A percentile compares a stretch with the other conserved stretches of the same genome.
Evolutionary conservation across 2,888 invertebrate genomes (phyloP).

Genomic region (Caenorhabditis japonica): DNA sequence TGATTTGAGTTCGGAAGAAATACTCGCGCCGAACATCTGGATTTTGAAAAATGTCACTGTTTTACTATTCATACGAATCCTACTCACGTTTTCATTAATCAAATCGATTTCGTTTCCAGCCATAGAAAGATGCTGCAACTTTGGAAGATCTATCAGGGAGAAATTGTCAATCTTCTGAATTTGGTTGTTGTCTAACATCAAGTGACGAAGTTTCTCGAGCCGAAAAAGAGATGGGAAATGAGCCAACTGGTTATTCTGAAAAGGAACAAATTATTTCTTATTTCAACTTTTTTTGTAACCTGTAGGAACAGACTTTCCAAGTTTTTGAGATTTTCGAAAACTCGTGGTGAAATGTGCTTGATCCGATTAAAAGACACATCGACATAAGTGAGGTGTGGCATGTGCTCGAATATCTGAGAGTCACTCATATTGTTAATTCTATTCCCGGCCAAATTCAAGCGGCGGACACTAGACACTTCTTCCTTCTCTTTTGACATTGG

Average conservation of each 20-base stretch:
- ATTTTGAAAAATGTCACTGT: too few relatives aligned
- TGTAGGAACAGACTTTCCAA: slow-evolving; percentile 84
- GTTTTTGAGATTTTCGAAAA: slow-evolving; percentile 85
- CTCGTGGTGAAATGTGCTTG: slow-evolving; percentile 83
- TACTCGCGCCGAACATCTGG: slow-evolving; percentile 67
- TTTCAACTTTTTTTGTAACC: slow-evolving; percentile 55
- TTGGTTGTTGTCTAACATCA: slow-evolving; percentile 92
- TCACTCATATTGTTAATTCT: slow-evolving; percentile 63
- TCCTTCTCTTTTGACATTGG: slow-evolving; percentile 13
- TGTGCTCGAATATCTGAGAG: slow-evolving; percentile 84
- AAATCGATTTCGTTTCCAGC: slow-evolving; percentile 72
- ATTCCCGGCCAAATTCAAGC: slow-evolving; percentile 72
- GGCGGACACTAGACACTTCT: slow-evolving; percentile 57
- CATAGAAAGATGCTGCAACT: slow-evolving; percentile 75
- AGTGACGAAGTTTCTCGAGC: slow-evolving; percentile 86
- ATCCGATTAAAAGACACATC: slow-evolving; percentile 89
- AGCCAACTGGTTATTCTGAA: slow-evolving; percentile 83
- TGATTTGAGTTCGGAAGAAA: slow-evolving; percentile 60
- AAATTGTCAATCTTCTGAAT: slow-evolving; percentile 85
- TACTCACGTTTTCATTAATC: slow-evolving; percentile 62
- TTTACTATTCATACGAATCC: not conserved
- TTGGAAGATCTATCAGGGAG: slow-evolving; percentile 80
- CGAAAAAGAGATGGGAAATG: slow-evolving; percentile 86
- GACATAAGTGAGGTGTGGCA: slow-evolving; percentile 86
- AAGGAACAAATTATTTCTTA: slow-evolving; percentile 7